Conservation (phyloP, 2,113 vertebrate genomes). For the Agapornis roseicollis region DNA sequence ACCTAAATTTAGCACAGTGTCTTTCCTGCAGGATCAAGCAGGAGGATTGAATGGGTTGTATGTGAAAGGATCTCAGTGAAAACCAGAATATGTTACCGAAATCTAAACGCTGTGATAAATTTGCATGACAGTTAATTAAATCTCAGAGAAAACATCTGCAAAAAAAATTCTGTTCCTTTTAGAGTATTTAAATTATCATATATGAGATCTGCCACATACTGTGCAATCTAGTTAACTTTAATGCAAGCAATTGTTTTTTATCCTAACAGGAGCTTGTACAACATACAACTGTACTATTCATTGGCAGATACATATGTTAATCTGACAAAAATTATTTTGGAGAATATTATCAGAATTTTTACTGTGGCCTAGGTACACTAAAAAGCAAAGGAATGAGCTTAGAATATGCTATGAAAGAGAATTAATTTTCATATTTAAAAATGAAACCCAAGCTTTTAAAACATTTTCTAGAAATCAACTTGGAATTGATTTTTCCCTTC, state of each 20-base stretch:
- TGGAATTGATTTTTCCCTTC: background rate
- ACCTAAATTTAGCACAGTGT: constrained; percentile 63
- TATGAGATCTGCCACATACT: background rate
- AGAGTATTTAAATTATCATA: background rate
- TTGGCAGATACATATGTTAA: background rate
- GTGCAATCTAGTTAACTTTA: background rate
- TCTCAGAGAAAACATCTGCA: background rate
- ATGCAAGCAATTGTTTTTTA: background rate
- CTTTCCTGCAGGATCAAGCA: constrained; percentile 59
- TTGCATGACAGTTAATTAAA: background rate
- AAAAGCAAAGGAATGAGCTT: background rate
- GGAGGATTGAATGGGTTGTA: constrained; percentile 34
- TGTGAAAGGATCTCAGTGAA: constrained; percentile 33
- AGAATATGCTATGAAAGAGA: background rate
- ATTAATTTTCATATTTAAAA: background rate
- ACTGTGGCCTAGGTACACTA: background rate
- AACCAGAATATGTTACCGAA: background rate
- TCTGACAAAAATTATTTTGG: background rate
- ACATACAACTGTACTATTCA: background rate
- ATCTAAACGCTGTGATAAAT: constrained; percentile 16
- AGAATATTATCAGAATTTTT: background rate
- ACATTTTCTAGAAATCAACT: background rate
- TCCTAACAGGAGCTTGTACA: background rate
- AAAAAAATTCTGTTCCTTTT: background rate
- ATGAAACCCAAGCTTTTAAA: background rate